Conservation (phyloP, 2,888 invertebrate species). For the Plemyria rubiginata region DNA sequence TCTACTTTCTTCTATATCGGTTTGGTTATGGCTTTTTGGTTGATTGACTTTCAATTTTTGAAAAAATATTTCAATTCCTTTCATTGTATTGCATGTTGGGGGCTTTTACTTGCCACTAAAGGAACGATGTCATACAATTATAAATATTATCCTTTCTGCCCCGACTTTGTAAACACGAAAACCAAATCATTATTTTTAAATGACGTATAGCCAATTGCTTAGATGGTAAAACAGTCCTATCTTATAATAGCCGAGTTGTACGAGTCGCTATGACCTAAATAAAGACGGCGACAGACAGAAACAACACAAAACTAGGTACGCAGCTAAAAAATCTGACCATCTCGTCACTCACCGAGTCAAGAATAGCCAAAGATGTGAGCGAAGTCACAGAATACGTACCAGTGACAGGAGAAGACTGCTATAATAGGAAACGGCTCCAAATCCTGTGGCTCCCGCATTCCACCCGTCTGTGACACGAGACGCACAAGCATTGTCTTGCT, state of each 20-base stretch:
- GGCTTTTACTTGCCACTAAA: too few relatives aligned
- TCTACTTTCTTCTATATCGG: too few relatives aligned
- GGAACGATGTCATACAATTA: too few relatives aligned
- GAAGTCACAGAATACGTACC: constrained; percentile 1
- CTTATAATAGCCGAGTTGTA: constrained; percentile 18
- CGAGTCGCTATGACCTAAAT: constrained; percentile 54
- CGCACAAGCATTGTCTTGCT: constrained; percentile 14
- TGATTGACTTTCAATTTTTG: too few relatives aligned
- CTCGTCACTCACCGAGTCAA: constrained; percentile 23
- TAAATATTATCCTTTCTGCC: too few relatives aligned
- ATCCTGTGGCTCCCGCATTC: constrained; percentile 19
- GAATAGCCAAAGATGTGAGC: constrained; percentile 23
- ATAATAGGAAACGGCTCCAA: constrained; percentile 57
- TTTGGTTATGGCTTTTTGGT: too few relatives aligned
- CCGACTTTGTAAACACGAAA: too few relatives aligned
- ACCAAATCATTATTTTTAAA: too few relatives aligned
- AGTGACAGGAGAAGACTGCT: constrained; percentile 22
- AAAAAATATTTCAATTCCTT: too few relatives aligned
- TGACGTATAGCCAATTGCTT: too few relatives aligned
- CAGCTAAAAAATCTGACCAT: constrained; percentile 44
- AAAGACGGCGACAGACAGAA: constrained; percentile 45
- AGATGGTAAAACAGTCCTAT: too few relatives aligned
- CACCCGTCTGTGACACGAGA: constrained; percentile 38
- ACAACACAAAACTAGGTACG: constrained; percentile 36
- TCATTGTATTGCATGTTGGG: too few relatives aligned